Evolutionary conservation across 2,113 vertebrate species (phyloP).

Genomic region (Cettia cetti): DNA sequence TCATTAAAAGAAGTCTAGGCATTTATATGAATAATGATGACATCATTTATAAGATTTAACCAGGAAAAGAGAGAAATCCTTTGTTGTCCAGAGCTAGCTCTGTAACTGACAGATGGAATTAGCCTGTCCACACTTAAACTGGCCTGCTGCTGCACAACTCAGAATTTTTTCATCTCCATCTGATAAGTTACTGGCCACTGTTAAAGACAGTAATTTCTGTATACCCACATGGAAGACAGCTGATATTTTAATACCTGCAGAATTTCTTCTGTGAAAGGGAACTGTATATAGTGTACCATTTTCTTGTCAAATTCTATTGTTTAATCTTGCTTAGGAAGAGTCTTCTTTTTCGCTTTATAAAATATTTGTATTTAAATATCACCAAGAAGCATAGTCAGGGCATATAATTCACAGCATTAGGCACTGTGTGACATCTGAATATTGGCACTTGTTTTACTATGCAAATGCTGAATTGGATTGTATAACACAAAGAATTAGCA

Average conservation of each 20-base stretch:
- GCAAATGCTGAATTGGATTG: neutral
- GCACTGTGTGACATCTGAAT: neutral
- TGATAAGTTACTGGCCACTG: neutral
- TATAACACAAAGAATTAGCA: neutral
- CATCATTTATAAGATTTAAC: neutral
- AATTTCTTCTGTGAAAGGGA: neutral
- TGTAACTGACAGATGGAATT: neutral
- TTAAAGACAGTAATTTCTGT: neutral
- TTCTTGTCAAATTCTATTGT: neutral
- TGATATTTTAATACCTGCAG: neutral
- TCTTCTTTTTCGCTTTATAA: neutral
- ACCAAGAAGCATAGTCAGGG: neutral
- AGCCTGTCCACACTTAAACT: neutral
- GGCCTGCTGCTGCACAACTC: neutral
- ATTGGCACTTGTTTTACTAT: neutral
- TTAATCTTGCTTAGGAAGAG: neutral
- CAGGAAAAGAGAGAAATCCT: neutral
- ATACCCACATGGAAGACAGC: neutral
- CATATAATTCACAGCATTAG: neutral
- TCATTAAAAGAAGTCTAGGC: neutral
- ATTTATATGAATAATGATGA: neutral
- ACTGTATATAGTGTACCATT: neutral
- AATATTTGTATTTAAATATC: neutral
- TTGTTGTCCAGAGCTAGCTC: neutral
- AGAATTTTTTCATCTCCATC: neutral